A percentile compares a stretch with the other conserved stretches of the same genome.
These are phyloP conservation scores for Lepas anatifera DNA, from an alignment of 2,888 invertebrate genomes.

Conservation along the genomic window DNA sequence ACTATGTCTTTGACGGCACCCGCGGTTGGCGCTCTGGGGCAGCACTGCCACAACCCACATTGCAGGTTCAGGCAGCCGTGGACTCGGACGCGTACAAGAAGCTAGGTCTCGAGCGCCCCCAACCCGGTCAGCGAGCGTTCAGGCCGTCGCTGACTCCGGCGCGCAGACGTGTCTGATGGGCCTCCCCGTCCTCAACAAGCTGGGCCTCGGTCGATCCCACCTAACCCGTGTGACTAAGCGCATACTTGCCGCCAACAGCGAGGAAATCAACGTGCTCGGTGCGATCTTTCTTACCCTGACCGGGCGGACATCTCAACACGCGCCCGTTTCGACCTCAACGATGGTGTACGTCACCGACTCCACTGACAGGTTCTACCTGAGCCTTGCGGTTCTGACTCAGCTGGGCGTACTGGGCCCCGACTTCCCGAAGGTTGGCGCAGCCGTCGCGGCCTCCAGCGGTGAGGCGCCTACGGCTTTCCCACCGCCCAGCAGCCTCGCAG, in stretches of 20 bases:
- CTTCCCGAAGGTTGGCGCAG: background rate
- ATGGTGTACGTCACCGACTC: background rate
- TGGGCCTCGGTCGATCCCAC: constrained; percentile 6
- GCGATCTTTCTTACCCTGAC: constrained; percentile 6
- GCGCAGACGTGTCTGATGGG: constrained; percentile 16
- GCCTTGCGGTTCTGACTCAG: background rate
- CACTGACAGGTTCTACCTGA: constrained; percentile 2
- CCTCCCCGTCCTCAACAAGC: constrained; percentile 4
- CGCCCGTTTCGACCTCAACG: background rate
- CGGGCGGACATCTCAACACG: background rate
- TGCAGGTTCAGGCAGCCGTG: constrained; percentile 1
- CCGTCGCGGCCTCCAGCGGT: background rate
- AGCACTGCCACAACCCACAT: constrained; percentile 13
- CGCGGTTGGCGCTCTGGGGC: background rate
- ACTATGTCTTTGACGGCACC: background rate
- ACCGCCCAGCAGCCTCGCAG: background rate
- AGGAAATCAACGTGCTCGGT: constrained; percentile 14
- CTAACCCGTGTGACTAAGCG: constrained; percentile 13
- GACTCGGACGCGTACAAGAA: constrained; percentile 12
- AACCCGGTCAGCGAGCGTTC: constrained; percentile 2
- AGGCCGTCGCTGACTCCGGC: constrained; percentile 14
- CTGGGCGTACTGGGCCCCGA: background rate
- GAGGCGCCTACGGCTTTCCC: too few relatives aligned
- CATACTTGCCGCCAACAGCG: too few relatives aligned
- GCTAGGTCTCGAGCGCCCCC: constrained; percentile 9